Evolutionary conservation across 2,888 invertebrate genomes (phyloP).

Genomic region (Euzophera pinguis): DNA sequence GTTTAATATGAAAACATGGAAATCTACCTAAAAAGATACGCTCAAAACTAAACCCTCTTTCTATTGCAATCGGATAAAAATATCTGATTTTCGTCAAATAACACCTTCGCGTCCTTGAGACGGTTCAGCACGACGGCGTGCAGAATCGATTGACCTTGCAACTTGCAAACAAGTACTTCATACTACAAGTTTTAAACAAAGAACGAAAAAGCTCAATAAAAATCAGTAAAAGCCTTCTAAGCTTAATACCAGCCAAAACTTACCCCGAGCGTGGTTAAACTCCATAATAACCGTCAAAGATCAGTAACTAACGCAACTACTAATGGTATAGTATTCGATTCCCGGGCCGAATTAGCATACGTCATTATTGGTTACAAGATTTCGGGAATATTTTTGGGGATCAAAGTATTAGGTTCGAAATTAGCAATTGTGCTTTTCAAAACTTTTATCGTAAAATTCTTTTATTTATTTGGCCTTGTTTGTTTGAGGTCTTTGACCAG

Average conservation of each 20-base stretch:
- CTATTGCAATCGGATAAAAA: too few species aligned
- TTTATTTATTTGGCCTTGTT: conserved; percentile 9
- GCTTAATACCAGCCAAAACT: conserved; percentile 4
- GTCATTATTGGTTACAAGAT: conserved; percentile 65
- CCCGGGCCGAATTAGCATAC: conserved; percentile 63
- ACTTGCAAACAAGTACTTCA: too few species aligned
- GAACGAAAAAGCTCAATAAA: not conserved
- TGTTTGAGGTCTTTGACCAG: not conserved
- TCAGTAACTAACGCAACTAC: conserved; percentile 50
- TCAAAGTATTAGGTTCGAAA: conserved; percentile 34
- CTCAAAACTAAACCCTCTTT: too few species aligned
- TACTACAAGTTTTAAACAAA: too few species aligned
- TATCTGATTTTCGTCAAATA: too few species aligned
- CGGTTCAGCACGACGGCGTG: too few species aligned
- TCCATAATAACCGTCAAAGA: conserved; percentile 50
- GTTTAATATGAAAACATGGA: too few species aligned
- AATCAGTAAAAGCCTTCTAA: not conserved
- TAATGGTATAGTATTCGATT: conserved; percentile 55
- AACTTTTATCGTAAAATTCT: conserved; percentile 29
- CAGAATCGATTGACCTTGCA: too few species aligned
- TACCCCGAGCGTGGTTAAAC: conserved; percentile 29
- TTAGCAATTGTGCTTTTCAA: conserved; percentile 63
- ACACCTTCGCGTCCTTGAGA: too few species aligned
- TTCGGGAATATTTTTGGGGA: conserved; percentile 37
- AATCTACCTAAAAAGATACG: too few species aligned